phyloP scores from a whole-genome alignment of 1,140 invertebrate genomes.

The Anastrepha ludens region DNA sequence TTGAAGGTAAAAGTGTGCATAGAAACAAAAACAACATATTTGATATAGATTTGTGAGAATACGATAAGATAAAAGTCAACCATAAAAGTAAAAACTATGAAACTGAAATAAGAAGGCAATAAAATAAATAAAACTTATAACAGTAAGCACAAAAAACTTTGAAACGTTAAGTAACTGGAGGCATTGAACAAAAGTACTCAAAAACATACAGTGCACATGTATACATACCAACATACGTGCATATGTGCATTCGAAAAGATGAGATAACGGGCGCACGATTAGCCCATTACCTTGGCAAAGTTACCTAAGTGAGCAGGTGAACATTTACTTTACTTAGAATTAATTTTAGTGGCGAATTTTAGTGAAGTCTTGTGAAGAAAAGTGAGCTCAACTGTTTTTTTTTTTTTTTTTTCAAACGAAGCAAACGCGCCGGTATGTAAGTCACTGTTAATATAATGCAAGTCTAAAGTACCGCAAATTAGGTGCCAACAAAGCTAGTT shows the following conservation, averaged over 20 bases:
- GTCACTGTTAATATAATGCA: too few relatives aligned
- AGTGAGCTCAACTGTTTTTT: too few relatives aligned
- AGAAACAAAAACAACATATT: background rate
- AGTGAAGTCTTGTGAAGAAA: too few relatives aligned
- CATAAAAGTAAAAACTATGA: background rate
- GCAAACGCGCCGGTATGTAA: too few relatives aligned
- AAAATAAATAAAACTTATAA: constrained; percentile 5
- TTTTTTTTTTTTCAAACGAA: too few relatives aligned
- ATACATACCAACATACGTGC: background rate
- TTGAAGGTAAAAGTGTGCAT: background rate
- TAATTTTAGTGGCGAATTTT: too few relatives aligned
- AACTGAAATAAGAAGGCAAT: background rate
- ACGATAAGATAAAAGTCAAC: constrained; percentile 34
- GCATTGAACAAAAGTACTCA: background rate
- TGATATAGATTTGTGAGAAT: background rate
- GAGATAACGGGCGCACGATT: constrained; percentile 2
- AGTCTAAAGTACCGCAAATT: too few relatives aligned
- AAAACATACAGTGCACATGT: background rate
- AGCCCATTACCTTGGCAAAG: background rate
- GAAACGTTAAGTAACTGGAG: constrained; percentile 14
- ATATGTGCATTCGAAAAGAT: background rate
- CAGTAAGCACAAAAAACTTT: background rate
- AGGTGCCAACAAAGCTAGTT: too few relatives aligned
- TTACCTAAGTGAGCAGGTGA: background rate
- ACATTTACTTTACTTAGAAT: background rate